Evolutionary conservation across 2,888 invertebrate species (phyloP).

Genomic region (Mongoloraphidia duomilia): DNA sequence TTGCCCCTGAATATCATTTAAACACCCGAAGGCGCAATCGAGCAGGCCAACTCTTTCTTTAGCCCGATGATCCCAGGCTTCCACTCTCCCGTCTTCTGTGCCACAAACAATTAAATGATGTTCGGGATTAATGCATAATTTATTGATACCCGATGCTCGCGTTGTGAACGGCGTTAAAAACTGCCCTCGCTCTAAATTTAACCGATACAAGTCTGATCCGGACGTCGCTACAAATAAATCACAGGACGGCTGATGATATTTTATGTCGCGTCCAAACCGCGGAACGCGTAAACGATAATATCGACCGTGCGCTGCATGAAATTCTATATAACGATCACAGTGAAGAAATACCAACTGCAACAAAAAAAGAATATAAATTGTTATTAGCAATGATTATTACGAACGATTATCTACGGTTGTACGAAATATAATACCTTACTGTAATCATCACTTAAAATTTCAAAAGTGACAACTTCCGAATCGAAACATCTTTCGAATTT

Average conservation of each 20-base stretch:
- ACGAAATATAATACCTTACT: slow-evolving; percentile 55
- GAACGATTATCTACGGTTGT: not conserved
- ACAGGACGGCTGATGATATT: slow-evolving; percentile 77
- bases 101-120: slow-evolving; percentile 82
- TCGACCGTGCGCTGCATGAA: slow-evolving; percentile 87
- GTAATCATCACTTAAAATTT: slow-evolving; percentile 88
- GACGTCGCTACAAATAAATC: slow-evolving; percentile 88
- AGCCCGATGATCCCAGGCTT: slow-evolving; percentile 91
- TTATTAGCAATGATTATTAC: not conserved
- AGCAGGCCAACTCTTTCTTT: slow-evolving; percentile 62
- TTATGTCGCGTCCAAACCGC: slow-evolving; percentile 86
- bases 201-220: slow-evolving; percentile 75
- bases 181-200: slow-evolving; percentile 91
- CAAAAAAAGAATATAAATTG: slow-evolving; percentile 10
- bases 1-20: slow-evolving; percentile 40
- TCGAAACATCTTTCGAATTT: slow-evolving; percentile 98
- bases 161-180: slow-evolving; percentile 77
- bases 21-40: slow-evolving; percentile 62
- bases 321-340: slow-evolving; percentile 83
- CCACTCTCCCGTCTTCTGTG: slow-evolving; percentile 80
- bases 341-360: slow-evolving; percentile 76
- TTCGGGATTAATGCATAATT: slow-evolving; percentile 71
- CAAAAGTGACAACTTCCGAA: slow-evolving; percentile 88
- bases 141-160: slow-evolving; percentile 61
- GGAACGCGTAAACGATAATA: slow-evolving; percentile 87